phyloP scores from a whole-genome alignment of 2,888 invertebrate species.

The Schrankia costaestrigalis region DNA sequence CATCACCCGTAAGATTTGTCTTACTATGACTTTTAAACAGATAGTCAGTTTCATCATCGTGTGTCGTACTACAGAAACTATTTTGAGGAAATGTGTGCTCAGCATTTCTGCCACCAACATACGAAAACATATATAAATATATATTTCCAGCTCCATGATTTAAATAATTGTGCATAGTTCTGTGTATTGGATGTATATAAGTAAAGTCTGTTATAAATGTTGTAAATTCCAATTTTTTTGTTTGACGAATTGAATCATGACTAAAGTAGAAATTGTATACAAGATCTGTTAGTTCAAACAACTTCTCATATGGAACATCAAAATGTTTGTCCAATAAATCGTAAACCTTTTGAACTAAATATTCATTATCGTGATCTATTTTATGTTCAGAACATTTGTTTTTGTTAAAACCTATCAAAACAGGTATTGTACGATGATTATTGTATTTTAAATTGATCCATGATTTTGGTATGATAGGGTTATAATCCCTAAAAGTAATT shows the following conservation, averaged over 20 bases:
- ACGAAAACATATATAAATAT: conserved; percentile 40
- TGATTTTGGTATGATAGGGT: conserved; percentile 39
- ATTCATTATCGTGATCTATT: conserved; percentile 11
- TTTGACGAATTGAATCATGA: conserved; percentile 20
- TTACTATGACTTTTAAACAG: conserved; percentile 10
- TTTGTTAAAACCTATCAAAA: conserved; percentile 12
- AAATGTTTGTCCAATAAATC: background rate
- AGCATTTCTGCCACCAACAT: conserved; percentile 37
- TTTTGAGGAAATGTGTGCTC: too few relatives aligned
- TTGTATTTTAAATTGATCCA: conserved; percentile 23
- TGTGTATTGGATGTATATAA: conserved; percentile 34
- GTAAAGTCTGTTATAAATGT: conserved; percentile 37
- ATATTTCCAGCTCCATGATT: conserved; percentile 24
- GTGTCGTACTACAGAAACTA: conserved; percentile 11
- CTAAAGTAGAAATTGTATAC: conserved; percentile 35
- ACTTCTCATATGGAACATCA: conserved; percentile 20
- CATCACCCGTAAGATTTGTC: background rate
- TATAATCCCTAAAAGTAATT: conserved; percentile 37
- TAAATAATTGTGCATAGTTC: conserved; percentile 30
- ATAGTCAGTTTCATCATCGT: conserved; percentile 19
- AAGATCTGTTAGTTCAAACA: conserved; percentile 19
- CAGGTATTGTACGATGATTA: conserved; percentile 3
- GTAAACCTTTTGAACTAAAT: background rate
- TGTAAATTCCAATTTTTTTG: conserved; percentile 14
- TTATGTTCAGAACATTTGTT: conserved; percentile 33